Conservation (phyloP, 2,797 vertebrate genomes). For the Gymnodraco acuticeps region DNA sequence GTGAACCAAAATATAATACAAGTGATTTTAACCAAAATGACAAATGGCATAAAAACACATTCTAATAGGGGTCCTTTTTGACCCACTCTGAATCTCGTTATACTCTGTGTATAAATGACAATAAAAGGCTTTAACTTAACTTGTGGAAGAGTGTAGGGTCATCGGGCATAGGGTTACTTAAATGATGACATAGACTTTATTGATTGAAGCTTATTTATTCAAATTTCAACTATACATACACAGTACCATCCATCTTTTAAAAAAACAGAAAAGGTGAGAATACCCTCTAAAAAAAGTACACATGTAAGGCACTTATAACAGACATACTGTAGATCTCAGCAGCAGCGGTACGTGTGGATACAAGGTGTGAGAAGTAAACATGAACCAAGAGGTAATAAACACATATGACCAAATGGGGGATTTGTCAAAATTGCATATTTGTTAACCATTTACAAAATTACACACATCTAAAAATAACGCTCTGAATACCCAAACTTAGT, state of each 20-base stretch:
- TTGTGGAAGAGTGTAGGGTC: no score
- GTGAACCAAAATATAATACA: no score
- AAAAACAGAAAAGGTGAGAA: not conserved
- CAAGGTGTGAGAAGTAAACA: constrained; percentile 8
- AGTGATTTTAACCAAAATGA: no score
- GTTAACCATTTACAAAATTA: not conserved
- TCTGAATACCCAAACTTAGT: not conserved
- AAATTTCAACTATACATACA: constrained; percentile 1
- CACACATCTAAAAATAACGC: not conserved
- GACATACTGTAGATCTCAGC: not conserved
- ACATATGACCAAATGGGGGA: not conserved
- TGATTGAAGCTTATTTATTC: constrained; percentile 21
- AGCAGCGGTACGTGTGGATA: constrained; percentile 5
- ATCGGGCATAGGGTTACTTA: not conserved
- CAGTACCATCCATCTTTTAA: not conserved
- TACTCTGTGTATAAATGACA: no score
- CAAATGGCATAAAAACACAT: no score
- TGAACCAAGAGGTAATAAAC: not conserved
- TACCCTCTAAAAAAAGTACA: not conserved
- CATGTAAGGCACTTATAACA: constrained; percentile 16
- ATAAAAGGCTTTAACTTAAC: no score
- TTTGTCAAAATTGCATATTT: not conserved
- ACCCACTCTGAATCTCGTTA: no score
- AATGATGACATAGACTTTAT: constrained; percentile 22
- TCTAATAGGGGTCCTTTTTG: no score